Evolutionary conservation across 2,113 vertebrate species (phyloP), one percentile per base, ranked within the genome.

Genomic region (Arothron firmamentum): DNA sequence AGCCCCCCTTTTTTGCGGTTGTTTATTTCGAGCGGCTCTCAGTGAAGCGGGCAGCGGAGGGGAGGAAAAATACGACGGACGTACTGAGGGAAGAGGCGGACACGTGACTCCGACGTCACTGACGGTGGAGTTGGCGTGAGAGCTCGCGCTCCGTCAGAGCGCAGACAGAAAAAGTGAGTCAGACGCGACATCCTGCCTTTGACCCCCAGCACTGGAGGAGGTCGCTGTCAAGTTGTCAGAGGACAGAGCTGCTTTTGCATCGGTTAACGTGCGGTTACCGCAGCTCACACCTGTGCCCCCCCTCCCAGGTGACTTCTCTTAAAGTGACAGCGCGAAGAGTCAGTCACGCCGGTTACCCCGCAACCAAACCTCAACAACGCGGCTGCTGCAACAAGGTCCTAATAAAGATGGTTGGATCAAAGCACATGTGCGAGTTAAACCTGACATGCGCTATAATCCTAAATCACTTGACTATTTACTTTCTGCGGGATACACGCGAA

Each of bases 91-190:
- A 80, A 85, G 88, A 79, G 84, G 74, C 83, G 86, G 75, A 71
- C 91, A 92, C 87, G 90, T 92, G 91, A 88, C 62, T 63, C 65
- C 6, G 59, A 89, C 91, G 90, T 92, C 91, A 91, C 83, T 80
- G 87, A 76, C 87, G 78, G 79, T 81, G 72, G 86, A 82, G 80
- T 89, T 88, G 82, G 83, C 85, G 87, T 87, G 86, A 85, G 81
- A 52, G 82, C 79, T 71, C 43, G 74, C 68, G 79, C 79, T 72
- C 81, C 65, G 59, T 74, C 63, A 19, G 47, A 17, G 78, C 15
- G 59, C 63, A 54, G 23, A 65, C 72, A 69, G 68, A 53, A 56
- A 56, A 53, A 58, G 58, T 56, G 71, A 80, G 66, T 47, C 63
- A 62, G 51, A 42, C 65, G 66, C 68, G 49, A 56, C 66, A 52